Base-by-base conservation (phyloP, 2,113 vertebrate genomes). In the Actinemys pallida region DNA sequence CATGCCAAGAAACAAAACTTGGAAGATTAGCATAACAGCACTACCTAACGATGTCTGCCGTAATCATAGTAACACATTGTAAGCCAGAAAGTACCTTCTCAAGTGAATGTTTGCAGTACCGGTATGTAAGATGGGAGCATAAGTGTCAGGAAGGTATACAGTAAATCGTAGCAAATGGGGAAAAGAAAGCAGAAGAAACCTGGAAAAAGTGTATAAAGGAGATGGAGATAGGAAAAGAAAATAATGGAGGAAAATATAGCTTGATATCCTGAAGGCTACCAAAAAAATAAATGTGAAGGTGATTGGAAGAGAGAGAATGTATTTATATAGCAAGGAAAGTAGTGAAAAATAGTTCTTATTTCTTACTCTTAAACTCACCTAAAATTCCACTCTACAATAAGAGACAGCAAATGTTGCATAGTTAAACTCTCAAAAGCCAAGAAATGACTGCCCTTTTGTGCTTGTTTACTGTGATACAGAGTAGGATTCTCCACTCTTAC, bases 71-170 rank as follows among this genome's bases (percentile, higher is more conserved):
- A 83, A 47, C 65, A 62, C 0, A 0, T 24, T 39, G 59, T 20
- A 10, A 0, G 1, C 5, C 84, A 75, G 29, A 54, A 89, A 90
- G 0, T 1, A 19, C n/a, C 82, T 0, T 0, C 0, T 0, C 24
- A 45, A 13, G 6, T 24, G n/a, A 69, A 69, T 19, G 65, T 39
- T 2, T 52, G 19, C 5, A 94, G 78, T 6, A 7, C 11, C 53
- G 29, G 52, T 80, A 22, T 0, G 1, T 45, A 65, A 65, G 6
- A 65, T 65, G 31, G 62, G 31, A 65, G 59, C 13, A 62, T 4
- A 79, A 83, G 45, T 0, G 0, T 6, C 54, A 29, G 16, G 42
- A 76, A 56, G 62, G 12, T 87, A 76, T 5, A 3, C 49, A 1
- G 0, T 1, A 5, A 75, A 8, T 3, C 1, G 3, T 5, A 25